Conservation (phyloP, 2,797 vertebrate species). For the Denticeps clupeoides region DNA sequence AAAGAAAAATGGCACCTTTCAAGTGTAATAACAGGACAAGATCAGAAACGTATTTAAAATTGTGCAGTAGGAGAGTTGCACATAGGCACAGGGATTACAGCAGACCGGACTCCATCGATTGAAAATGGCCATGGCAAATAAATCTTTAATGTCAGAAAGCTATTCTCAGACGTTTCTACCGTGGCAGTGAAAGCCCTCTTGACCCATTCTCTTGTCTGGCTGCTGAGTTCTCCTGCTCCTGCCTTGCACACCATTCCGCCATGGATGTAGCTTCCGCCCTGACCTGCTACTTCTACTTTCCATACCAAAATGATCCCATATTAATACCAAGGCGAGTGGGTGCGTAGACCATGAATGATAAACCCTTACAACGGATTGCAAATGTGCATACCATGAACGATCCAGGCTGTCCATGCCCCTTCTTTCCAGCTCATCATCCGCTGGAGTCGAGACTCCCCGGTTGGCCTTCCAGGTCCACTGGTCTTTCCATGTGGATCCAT, state of each 20-base stretch:
- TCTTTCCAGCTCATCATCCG: too few relatives aligned
- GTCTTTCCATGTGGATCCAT: too few relatives aligned
- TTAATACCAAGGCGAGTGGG: too few relatives aligned
- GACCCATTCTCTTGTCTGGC: not conserved
- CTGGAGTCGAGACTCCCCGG: too few relatives aligned
- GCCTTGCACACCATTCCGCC: not conserved
- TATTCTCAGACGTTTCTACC: not conserved
- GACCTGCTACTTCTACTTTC: not conserved
- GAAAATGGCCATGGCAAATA: conserved; percentile 1
- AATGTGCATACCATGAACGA: too few relatives aligned
- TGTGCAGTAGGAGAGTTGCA: not conserved
- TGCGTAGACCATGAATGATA: too few relatives aligned
- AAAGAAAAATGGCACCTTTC: not conserved
- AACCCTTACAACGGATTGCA: too few relatives aligned
- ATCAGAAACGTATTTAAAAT: not conserved
- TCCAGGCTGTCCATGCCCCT: too few relatives aligned
- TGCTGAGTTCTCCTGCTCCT: not conserved
- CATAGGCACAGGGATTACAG: conserved; percentile 3
- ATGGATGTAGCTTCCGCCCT: not conserved
- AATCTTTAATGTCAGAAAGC: not conserved
- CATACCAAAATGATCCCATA: too few relatives aligned
- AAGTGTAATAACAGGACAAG: not conserved
- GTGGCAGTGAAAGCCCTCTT: not conserved
- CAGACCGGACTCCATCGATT: not conserved
- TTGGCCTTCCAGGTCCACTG: too few relatives aligned